Evolutionary conservation across 2,888 invertebrate species (phyloP).

Genomic region (Lapara coniferarum): DNA sequence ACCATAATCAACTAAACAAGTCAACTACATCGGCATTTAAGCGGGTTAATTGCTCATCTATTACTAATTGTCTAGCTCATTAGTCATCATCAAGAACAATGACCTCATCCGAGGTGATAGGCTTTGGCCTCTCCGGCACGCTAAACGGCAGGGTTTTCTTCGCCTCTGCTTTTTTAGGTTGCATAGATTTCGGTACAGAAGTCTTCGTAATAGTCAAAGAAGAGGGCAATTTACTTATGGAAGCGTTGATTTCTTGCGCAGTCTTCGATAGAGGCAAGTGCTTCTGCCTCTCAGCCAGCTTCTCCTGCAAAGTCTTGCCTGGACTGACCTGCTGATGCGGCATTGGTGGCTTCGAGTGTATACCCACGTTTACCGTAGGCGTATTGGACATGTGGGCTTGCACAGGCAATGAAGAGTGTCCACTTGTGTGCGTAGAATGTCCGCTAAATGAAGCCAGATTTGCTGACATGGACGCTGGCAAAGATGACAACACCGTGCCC

Average conservation of each 20-base stretch:
- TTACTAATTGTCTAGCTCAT: slow-evolving; percentile 13
- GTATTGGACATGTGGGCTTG: slow-evolving; percentile 67
- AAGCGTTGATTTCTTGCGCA: slow-evolving; percentile 61
- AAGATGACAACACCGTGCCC: slow-evolving; percentile 67
- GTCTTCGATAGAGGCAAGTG: slow-evolving; percentile 57
- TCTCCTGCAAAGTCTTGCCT: slow-evolving; percentile 87
- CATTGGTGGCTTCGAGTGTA: slow-evolving; percentile 67
- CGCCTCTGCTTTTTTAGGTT: slow-evolving; percentile 58
- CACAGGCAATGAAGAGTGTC: slow-evolving; percentile 42
- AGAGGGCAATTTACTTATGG: slow-evolving; percentile 77
- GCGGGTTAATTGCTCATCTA: too few relatives aligned
- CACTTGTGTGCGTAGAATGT: slow-evolving; percentile 34
- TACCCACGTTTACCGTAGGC: slow-evolving; percentile 54
- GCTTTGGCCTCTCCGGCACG: slow-evolving; percentile 57
- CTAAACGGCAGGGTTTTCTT: slow-evolving; percentile 65
- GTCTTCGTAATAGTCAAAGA: slow-evolving; percentile 81
- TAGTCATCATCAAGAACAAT: slow-evolving; percentile 78
- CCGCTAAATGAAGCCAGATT: slow-evolving; percentile 55
- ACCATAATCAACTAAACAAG: slow-evolving; percentile 8
- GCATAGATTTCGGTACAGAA: slow-evolving; percentile 50
- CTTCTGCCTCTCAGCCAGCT: slow-evolving; percentile 86
- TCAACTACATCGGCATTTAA: too few relatives aligned
- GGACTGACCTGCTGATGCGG: slow-evolving; percentile 79
- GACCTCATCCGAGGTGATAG: slow-evolving; percentile 69
- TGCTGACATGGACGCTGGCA: slow-evolving; percentile 69